Evolutionary conservation across 2,888 invertebrate genomes (phyloP), one percentile per base, ranked within the genome.

Genomic region (Leptinotarsa rubiginosa): DNA sequence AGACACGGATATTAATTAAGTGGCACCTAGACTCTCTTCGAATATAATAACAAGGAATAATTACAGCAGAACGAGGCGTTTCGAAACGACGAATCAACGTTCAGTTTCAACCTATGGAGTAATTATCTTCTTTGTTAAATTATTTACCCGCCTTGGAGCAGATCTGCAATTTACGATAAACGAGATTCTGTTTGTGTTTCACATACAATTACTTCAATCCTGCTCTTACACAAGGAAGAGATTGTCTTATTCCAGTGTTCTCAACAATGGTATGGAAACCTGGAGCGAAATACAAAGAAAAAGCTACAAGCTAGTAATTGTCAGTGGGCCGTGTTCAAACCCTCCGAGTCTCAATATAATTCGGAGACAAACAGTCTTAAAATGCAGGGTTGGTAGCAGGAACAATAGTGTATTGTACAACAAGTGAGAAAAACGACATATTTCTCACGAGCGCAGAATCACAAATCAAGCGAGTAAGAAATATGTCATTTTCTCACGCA

Each of bases 41-140:
- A 56, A 56, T 22, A 22, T 22, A 56, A 56, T 56, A 22, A 12
- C 18, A 68, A 52, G 31, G 52, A 25, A 59, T 75, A 71, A 75
- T 72, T 75, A 75, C 66, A 69, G 69, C 52, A n/a, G 62, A 75
- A 70, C 62, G 47, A 47, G 49, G n/a, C 41, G 47, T 49, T 70
- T 65, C 54, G 62, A 70, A 64, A 62, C 67, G 68, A 75, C 62
- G 67, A 72, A 70, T 75, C 66, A 73, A 71, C 70, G 71, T 76
- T 78, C 74, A 74, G 69, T 77, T 72, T 73, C 77, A 70, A 77
- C 78, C 75, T 74, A 77, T 70, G 67, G 64, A 74, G 73, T 75
- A 75, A 78, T 78, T 78, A 78, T 77, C 75, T 72, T 77, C 75
- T 77, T 78, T 78, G 78, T 77, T 77, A 47, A 78, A 77, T 77